These are phyloP conservation scores for Sphyrna mokarran DNA, from an alignment of 2,113 vertebrate genomes.

Conservation along the genomic window DNA sequence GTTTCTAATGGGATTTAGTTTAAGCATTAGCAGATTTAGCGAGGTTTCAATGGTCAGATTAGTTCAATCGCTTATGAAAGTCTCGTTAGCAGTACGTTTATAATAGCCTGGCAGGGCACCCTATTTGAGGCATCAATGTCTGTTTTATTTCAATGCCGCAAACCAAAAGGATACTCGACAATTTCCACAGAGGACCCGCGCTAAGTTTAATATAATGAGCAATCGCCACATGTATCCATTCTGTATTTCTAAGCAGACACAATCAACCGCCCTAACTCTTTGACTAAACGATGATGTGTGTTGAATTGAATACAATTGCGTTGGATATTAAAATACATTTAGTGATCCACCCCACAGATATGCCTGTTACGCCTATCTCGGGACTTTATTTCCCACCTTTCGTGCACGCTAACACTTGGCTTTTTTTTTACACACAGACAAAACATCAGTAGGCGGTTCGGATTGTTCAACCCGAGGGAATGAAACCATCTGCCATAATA, in stretches of 20 bases:
- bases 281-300: slow-evolving; percentile 73
- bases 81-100: slow-evolving; percentile 82
- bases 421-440: slow-evolving; percentile 65
- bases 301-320: slow-evolving; percentile 77
- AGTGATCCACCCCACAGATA: slow-evolving; percentile 68
- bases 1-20: slow-evolving; percentile 92
- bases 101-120: slow-evolving; percentile 81
- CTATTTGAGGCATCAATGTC: slow-evolving; percentile 62
- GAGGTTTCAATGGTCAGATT: slow-evolving; percentile 88
- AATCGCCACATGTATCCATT: slow-evolving; percentile 82
- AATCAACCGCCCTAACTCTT: slow-evolving; percentile 73
- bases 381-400: slow-evolving; percentile 69
- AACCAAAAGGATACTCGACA: slow-evolving; percentile 72
- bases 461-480: slow-evolving; percentile 68
- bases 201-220: slow-evolving; percentile 91
- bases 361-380: slow-evolving; percentile 80
- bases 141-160: slow-evolving; percentile 80
- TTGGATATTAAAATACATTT: slow-evolving; percentile 84
- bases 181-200: slow-evolving; percentile 67
- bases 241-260: slow-evolving; percentile 60
- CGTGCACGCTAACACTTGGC: slow-evolving; percentile 72
- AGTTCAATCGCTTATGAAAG: slow-evolving; percentile 92
- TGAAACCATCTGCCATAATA: slow-evolving; percentile 80
- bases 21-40: slow-evolving; percentile 81
- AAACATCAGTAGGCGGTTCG: slow-evolving; percentile 70